These are phyloP conservation scores for Magallana nippona DNA, from an alignment of 2,888 invertebrate species.

Conservation along the genomic window DNA sequence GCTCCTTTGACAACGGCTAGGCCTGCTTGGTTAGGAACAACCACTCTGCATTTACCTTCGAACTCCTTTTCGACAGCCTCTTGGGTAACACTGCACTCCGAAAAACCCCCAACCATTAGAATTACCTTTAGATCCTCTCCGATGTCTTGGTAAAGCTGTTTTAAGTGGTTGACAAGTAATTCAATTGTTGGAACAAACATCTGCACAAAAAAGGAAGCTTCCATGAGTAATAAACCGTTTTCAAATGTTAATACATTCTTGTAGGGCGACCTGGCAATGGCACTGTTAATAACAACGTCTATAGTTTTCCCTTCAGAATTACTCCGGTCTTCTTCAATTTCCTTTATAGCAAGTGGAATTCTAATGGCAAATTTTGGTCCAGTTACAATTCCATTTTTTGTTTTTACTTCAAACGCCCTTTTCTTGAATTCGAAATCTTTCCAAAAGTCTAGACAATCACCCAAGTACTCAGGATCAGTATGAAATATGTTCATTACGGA, in stretches of 20 bases:
- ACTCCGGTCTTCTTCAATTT: too few relatives aligned
- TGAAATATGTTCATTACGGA: conserved; percentile 32
- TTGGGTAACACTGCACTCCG: conserved; percentile 46
- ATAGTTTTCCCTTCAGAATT: too few relatives aligned
- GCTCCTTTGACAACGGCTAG: conserved; percentile 49
- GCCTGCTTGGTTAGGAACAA: conserved; percentile 42
- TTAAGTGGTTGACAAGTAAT: conserved; percentile 36
- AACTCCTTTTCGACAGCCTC: conserved; percentile 32
- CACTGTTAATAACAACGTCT: too few relatives aligned
- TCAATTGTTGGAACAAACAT: conserved; percentile 42
- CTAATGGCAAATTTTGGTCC: background rate
- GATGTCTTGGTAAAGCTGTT: conserved; percentile 22
- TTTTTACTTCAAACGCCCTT: conserved; percentile 33
- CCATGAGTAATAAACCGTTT: conserved; percentile 31
- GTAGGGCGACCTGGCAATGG: too few relatives aligned
- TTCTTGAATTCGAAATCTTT: conserved; percentile 48
- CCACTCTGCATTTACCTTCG: background rate
- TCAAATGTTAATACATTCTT: background rate
- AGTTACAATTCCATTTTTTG: background rate
- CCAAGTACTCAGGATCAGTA: background rate
- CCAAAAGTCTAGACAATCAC: conserved; percentile 48
- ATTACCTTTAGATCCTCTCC: conserved; percentile 35
- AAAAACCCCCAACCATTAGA: conserved; percentile 51
- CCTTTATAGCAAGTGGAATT: too few relatives aligned
- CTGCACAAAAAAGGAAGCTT: background rate